Conservation (phyloP, 1,140 invertebrate genomes). For the Adelges cooleyi region DNA sequence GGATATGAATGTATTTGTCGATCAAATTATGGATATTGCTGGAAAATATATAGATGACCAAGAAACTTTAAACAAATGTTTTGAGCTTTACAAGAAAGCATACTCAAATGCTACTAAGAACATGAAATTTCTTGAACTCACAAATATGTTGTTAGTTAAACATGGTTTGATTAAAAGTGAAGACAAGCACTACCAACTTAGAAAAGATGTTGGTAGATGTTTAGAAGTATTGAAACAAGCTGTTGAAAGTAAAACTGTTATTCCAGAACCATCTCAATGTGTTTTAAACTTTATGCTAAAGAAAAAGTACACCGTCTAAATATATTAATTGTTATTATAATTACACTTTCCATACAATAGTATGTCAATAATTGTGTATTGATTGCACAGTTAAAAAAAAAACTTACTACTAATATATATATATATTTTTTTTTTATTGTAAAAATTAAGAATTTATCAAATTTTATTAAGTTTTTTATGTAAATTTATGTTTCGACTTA, state of each 20-base stretch:
- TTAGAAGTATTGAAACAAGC: conserved; percentile 41
- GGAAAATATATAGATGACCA: neutral
- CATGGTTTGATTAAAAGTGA: conserved; percentile 58
- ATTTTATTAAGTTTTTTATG: no score
- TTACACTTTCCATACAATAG: no score
- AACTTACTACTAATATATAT: no score
- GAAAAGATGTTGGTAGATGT: conserved; percentile 49
- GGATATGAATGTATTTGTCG: conserved; percentile 25
- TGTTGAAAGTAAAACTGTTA: conserved; percentile 39
- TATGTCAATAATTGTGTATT: no score
- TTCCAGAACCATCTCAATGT: conserved; percentile 31
- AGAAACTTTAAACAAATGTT: conserved; percentile 5
- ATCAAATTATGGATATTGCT: conserved; percentile 9
- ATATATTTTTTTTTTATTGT: no score
- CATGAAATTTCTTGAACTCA: conserved; percentile 43
- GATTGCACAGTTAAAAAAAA: no score
- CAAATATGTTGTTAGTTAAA: conserved; percentile 53
- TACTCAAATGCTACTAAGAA: conserved; percentile 30
- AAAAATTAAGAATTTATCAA: no score
- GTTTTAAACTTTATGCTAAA: conserved; percentile 20
- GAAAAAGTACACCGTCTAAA: neutral
- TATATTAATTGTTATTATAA: no score
- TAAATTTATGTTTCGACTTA: no score
- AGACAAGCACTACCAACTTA: conserved; percentile 44
- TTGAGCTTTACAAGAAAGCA: conserved; percentile 7